A percentile compares a stretch with the other conserved stretches of the same genome.
Conservation (phyloP, 2,113 vertebrate genomes). For the Aix galericulata region DNA sequence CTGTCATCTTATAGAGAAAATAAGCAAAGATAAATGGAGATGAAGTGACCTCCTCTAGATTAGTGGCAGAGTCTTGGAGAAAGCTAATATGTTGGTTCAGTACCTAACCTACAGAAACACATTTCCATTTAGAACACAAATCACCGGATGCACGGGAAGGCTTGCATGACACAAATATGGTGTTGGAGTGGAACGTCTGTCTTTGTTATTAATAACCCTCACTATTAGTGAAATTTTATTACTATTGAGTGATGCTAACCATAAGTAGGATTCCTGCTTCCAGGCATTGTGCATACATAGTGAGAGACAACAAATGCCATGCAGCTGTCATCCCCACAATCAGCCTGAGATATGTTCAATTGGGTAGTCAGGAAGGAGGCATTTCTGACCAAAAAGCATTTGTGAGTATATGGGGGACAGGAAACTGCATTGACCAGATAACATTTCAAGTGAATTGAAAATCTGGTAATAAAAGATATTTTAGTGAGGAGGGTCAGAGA, state of each 20-base stretch:
- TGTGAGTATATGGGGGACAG: accelerated
- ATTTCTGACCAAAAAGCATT: not conserved
- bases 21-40: not conserved
- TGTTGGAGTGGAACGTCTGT: accelerated
- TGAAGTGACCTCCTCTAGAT: not conserved
- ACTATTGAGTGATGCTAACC: not conserved
- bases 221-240: not conserved
- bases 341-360: not conserved
- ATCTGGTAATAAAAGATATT: not conserved
- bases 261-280: not conserved
- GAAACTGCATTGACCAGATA: not conserved
- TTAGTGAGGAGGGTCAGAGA: not conserved
- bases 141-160: not conserved
- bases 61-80: not conserved
- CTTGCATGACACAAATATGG: accelerated
- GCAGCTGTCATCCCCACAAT: not conserved
- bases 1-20: not conserved
- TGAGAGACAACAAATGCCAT: not conserved
- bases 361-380: not conserved
- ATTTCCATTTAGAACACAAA: not conserved
- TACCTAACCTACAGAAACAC: not conserved
- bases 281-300: accelerated
- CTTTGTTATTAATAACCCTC: not conserved
- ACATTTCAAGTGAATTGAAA: accelerated
- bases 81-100: not conserved